Base-by-base conservation (phyloP, 2,797 vertebrate genomes). In the Hippoglossus hippoglossus region DNA sequence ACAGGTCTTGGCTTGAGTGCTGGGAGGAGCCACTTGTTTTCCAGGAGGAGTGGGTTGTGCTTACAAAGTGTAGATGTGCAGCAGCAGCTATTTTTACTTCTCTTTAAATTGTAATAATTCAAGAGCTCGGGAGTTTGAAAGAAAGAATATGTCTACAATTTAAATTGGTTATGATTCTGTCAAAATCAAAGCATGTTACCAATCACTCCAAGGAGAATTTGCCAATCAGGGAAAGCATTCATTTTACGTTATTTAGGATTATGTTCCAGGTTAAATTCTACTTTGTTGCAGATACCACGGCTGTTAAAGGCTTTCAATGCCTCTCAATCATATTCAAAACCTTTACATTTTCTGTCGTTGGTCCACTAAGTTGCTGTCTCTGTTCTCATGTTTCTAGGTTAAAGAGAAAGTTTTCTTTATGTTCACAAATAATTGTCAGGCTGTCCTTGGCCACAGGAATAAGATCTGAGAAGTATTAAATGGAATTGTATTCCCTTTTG, bases 361-460 rank as follows among this genome's bases (percentile, higher is more conserved):
- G 12, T 47, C 8, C 13, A 5, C 2, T 28, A 4, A 34, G 9
- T 4, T 8, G 50, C 3, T n/a, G 4, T 51, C 28, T 58, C 10
- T 51, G n/a, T 26, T 63, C 1, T 62, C 13, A 52, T 66, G 46
- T 62, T 75, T 72, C 41, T 68, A 21, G 52, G 64, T 72, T 49
- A 56, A 34, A 22, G 28, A 62, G 19, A 54, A 1, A 18, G 13
- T 49, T 57, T 8, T 70, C 19, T 70, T 73, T n/a, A 60, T 58
- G 34, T 67, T 72, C 22, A 39, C 5, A 69, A 60, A 54, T 82
- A 81, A 88, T 75, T 87, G 67, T 80, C 28, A 49, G 31, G 5
- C 52, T 50, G 75, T 86, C 84, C 81, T 87, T 90, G 81, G 70
- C 68, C 24, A 63, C 59, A 65, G 63, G 67, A 84, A 75, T 68